A percentile compares a stretch with the other conserved stretches of the same genome.
Conservation (phyloP, 2,888 invertebrate genomes). For the Herminia tarsipennalis region DNA sequence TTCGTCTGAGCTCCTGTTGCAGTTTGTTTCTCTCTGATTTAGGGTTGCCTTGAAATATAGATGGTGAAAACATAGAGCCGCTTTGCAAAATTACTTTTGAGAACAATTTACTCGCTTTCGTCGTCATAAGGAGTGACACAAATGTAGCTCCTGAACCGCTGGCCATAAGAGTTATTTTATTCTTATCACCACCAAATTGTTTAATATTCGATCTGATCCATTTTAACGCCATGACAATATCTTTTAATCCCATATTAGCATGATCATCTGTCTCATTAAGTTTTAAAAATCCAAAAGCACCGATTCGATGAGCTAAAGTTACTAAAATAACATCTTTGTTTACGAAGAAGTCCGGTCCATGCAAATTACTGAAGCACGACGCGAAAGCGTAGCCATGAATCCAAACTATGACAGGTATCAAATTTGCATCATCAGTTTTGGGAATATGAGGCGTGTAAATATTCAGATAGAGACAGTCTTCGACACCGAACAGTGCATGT, state of each 20-base stretch:
- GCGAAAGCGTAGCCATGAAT: conserved; percentile 77
- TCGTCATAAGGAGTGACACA: conserved; percentile 64
- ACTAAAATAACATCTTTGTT: conserved; percentile 71
- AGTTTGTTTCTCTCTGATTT: conserved; percentile 58
- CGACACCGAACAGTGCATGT: conserved; percentile 72
- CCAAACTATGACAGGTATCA: conserved; percentile 71
- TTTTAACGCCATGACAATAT: conserved; percentile 73
- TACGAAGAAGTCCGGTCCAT: conserved; percentile 75
- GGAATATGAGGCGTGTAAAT: conserved; percentile 86
- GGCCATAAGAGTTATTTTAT: conserved; percentile 71
- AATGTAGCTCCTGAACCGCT: conserved; percentile 73
- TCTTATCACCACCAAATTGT: conserved; percentile 69
- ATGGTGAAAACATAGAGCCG: conserved; percentile 70
- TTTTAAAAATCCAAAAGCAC: conserved; percentile 76
- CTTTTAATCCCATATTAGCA: conserved; percentile 79
- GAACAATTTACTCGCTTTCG: conserved; percentile 66
- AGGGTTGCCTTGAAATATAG: conserved; percentile 62
- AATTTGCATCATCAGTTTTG: conserved; percentile 31
- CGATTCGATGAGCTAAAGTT: conserved; percentile 71
- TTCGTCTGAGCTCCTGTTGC: conserved; percentile 50
- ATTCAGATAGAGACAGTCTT: conserved; percentile 89
- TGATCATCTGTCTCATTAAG: conserved; percentile 61
- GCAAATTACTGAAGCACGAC: conserved; percentile 75
- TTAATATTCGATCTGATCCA: conserved; percentile 72
- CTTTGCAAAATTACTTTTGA: conserved; percentile 78